These are phyloP conservation scores for Sinocyclocheilus maitianheensis DNA, from an alignment of 2,113 vertebrate genomes.

Conservation along the genomic window DNA sequence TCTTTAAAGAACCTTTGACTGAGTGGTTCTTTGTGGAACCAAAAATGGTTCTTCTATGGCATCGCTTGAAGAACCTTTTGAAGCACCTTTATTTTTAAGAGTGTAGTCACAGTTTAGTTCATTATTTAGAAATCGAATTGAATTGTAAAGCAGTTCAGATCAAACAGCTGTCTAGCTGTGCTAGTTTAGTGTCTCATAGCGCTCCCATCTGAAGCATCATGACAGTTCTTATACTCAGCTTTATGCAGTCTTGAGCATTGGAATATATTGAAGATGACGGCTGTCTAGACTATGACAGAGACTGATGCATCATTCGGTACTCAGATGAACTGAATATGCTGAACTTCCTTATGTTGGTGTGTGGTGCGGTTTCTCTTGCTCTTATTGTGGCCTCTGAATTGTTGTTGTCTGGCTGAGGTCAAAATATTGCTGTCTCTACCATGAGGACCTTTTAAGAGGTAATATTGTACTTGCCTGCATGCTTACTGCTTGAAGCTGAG, in stretches of 20 bases:
- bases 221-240: too few relatives aligned
- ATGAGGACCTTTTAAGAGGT: background rate
- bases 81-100: too few relatives aligned
- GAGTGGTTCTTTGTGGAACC: too few relatives aligned
- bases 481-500: background rate
- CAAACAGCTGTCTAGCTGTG: too few relatives aligned
- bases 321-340: slow-evolving; percentile 24
- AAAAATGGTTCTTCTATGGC: too few relatives aligned
- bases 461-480: background rate
- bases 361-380: slow-evolving; percentile 32
- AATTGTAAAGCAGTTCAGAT: too few relatives aligned
- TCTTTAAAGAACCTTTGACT: too few relatives aligned
- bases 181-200: too few relatives aligned
- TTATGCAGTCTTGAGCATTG: background rate
- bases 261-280: background rate
- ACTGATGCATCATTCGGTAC: slow-evolving; percentile 29
- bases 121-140: background rate
- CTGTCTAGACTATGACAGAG: slow-evolving; percentile 19
- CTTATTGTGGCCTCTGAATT: background rate
- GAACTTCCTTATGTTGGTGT: slow-evolving; percentile 29
- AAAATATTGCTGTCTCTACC: background rate
- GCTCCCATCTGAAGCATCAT: too few relatives aligned
- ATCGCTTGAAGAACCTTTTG: too few relatives aligned
- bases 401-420: slow-evolving; percentile 28
- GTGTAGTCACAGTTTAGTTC: background rate